Base-by-base conservation (phyloP, 2,888 invertebrate species). In the Chrysolina oricalcia region DNA sequence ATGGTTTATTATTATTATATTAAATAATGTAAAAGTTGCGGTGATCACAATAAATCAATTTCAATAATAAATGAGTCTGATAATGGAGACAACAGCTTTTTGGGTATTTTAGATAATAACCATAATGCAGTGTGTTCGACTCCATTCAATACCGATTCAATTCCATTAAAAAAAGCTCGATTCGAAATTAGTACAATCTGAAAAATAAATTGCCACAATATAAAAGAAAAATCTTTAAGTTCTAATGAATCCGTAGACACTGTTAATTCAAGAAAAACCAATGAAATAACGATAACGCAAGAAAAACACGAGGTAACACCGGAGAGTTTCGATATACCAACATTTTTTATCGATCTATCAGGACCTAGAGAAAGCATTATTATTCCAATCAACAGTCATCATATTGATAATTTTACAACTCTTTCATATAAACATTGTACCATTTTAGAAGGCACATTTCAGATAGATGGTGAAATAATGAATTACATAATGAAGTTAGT, bases 111-210 rank as follows among this genome's bases (percentile, higher is more conserved):
- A 35, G 35, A 13, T 19, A 56, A 8, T 21, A 21, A 43, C 5
- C 43, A 43, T 15, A 15, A 56, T 56, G 56, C 56, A 15, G 23
- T 56, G 19, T 56, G 56, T 56, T 56, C 56, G 23, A 56, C 56
- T n/a, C 56, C 56, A 2, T 11, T 56, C 0, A 56, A 56, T 56
- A 23, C 19, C 6, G 56, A 56, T 23, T 21, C 13, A 2, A 19
- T 56, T n/a, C 56, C 56, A 11, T 56, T 15, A 43, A 43, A 43
- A 43, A 11, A 43, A 13, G 43, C 15, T 13, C 43, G 56, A 4
- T 56, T 56, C 13, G 56, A 56, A 13, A 4, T 56, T 2, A 56
- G 56, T 19, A 56, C 56, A 23, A 56, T 19, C 2, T 3, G n/a
- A 3, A 4, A 35, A 35, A 35, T 35, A 3, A 35, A 35, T 8